These are phyloP conservation scores for Huso huso DNA, from an alignment of 2,797 vertebrate species.

Conservation along the genomic window DNA sequence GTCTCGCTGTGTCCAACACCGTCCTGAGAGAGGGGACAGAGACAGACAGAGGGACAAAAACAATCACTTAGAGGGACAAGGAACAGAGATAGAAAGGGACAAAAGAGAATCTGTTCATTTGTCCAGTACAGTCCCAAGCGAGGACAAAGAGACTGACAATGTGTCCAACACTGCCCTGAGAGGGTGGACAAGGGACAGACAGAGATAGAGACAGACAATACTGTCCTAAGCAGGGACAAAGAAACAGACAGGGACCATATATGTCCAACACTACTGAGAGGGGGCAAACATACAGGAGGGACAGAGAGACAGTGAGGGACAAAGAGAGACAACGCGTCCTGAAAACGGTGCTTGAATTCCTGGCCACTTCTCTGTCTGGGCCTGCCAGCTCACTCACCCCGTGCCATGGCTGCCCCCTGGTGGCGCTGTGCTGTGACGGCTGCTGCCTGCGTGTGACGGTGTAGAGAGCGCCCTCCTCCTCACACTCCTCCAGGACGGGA, in stretches of 20 bases:
- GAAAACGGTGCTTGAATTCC: conserved; percentile 38
- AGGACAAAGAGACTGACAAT: no score
- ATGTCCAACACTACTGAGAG: neutral
- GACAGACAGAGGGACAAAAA: neutral
- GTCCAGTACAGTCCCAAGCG: no score
- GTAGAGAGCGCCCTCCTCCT: conserved; percentile 44
- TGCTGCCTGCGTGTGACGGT: conserved; percentile 47
- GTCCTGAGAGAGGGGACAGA: conserved; percentile 13
- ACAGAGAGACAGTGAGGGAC: neutral
- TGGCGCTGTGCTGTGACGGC: no score
- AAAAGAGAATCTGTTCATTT: neutral
- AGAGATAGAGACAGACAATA: neutral
- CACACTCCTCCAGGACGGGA: conserved; percentile 14
- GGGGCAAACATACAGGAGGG: neutral
- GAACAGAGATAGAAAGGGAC: neutral
- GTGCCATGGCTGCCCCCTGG: no score
- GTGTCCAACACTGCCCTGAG: neutral
- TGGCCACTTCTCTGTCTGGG: conserved; percentile 61
- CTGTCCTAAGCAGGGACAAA: neutral
- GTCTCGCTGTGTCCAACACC: conserved; percentile 40
- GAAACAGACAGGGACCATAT: neutral
- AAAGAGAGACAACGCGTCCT: neutral
- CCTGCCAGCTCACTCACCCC: conserved; percentile 33
- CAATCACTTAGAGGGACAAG: neutral
- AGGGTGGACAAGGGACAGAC: neutral